phyloP scores from a whole-genome alignment of 2,797 vertebrate genomes.

The Ciconia nigra region DNA sequence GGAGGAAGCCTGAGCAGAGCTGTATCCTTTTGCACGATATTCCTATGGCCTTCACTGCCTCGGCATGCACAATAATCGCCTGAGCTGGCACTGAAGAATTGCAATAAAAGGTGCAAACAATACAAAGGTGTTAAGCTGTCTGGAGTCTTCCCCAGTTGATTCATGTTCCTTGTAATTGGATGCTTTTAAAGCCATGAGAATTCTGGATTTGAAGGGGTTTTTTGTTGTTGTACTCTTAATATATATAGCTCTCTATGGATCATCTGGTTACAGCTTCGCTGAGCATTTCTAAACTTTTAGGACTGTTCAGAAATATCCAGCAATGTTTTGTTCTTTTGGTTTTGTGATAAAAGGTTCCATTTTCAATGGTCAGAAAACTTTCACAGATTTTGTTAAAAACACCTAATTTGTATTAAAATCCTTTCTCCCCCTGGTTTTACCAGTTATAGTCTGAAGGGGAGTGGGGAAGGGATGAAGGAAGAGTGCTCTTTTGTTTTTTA shows the following conservation, averaged over 20 bases:
- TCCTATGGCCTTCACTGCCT: neutral
- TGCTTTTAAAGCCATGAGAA: constrained; percentile 13
- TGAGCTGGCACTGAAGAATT: constrained; percentile 2
- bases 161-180: constrained; percentile 20
- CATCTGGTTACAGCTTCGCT: neutral
- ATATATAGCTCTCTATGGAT: neutral
- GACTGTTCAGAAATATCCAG: neutral
- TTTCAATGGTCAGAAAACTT: neutral
- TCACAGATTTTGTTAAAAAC: neutral
- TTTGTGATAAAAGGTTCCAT: neutral
- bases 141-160: neutral
- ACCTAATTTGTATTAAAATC: neutral
- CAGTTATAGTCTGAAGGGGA: neutral
- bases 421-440: neutral
- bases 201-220: neutral
- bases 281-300: neutral
- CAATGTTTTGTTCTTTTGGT: neutral
- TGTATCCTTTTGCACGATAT: neutral
- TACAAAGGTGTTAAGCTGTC: constrained; percentile 26
- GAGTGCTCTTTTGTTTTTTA: neutral
- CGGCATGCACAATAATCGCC: neutral
- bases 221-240: neutral
- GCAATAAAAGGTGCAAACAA: constrained; percentile 28
- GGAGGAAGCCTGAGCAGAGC: neutral
- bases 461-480: neutral